Percentiles rank a stretch among this genome's conserved stretches.
Conservation (phyloP, 2,113 vertebrate species). For the Butorides virescens region DNA sequence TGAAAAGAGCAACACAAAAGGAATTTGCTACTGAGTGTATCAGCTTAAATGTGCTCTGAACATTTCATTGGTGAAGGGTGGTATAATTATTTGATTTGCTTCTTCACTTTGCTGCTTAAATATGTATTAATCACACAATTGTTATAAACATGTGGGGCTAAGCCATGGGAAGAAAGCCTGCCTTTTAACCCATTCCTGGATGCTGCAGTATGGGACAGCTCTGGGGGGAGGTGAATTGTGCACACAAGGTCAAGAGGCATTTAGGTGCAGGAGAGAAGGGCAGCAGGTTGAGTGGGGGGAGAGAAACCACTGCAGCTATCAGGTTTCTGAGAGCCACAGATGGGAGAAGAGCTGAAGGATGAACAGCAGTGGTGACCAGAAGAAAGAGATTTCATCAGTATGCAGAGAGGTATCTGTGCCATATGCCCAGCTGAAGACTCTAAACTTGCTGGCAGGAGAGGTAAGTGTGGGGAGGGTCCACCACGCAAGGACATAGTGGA, state of each 20-base stretch:
- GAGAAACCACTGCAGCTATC: background rate
- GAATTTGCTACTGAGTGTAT: background rate
- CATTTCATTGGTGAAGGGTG: background rate
- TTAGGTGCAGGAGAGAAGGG: background rate
- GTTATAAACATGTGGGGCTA: background rate
- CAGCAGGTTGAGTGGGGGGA: background rate
- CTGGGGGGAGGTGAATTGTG: background rate
- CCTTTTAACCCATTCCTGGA: background rate
- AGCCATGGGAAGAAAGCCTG: background rate
- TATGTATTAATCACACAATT: background rate
- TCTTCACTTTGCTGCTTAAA: background rate
- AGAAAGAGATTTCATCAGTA: background rate
- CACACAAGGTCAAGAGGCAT: background rate
- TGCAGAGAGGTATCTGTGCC: background rate
- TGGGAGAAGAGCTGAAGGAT: background rate
- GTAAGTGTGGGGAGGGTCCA: accelerated
- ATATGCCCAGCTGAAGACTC: background rate
- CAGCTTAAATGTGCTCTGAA: background rate
- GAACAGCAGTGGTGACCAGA: background rate
- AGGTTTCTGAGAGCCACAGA: background rate
- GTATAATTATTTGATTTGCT: background rate
- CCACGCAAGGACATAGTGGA: background rate
- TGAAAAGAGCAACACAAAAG: background rate
- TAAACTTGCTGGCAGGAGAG: background rate
- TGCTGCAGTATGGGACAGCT: background rate